These are phyloP conservation scores for Schizothorax lantsangensis DNA, from an alignment of 2,797 vertebrate genomes.

Conservation along the genomic window DNA sequence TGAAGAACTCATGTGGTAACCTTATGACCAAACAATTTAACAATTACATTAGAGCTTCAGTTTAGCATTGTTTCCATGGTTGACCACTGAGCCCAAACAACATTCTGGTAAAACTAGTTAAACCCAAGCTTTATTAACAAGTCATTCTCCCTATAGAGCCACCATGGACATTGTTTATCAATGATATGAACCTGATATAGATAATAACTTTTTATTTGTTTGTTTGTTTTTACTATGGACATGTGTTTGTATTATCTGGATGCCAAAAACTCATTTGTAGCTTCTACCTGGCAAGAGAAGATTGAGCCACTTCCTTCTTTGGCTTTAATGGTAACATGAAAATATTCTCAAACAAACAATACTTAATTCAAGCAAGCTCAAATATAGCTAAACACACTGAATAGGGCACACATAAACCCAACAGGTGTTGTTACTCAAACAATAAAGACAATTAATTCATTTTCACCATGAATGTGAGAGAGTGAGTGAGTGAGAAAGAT, in stretches of 20 bases:
- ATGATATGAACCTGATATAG: not conserved
- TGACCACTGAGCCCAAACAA: not conserved
- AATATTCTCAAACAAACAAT: slow-evolving; percentile 3
- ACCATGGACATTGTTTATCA: not conserved
- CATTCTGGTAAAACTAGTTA: not conserved
- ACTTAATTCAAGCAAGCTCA: not conserved
- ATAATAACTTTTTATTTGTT: not conserved
- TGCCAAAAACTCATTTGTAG: not conserved
- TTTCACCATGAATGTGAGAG: slow-evolving; percentile 52
- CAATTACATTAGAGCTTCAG: not conserved
- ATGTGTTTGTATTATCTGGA: not conserved
- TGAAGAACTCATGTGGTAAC: not conserved
- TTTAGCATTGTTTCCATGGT: not conserved
- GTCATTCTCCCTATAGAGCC: not conserved
- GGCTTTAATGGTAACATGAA: slow-evolving; percentile 1
- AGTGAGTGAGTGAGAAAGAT: not conserved
- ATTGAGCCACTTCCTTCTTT: not conserved
- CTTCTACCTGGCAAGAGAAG: not conserved
- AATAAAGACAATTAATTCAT: not conserved
- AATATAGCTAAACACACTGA: not conserved
- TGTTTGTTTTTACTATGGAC: not conserved
- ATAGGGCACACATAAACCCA: not conserved
- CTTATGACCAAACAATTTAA: not conserved
- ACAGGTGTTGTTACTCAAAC: slow-evolving; percentile 16
- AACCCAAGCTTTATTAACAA: not conserved